Evolutionary conservation across 2,888 invertebrate genomes (phyloP), one percentile per base, ranked within the genome.

Genomic region (Cosmopolites sordidus): DNA sequence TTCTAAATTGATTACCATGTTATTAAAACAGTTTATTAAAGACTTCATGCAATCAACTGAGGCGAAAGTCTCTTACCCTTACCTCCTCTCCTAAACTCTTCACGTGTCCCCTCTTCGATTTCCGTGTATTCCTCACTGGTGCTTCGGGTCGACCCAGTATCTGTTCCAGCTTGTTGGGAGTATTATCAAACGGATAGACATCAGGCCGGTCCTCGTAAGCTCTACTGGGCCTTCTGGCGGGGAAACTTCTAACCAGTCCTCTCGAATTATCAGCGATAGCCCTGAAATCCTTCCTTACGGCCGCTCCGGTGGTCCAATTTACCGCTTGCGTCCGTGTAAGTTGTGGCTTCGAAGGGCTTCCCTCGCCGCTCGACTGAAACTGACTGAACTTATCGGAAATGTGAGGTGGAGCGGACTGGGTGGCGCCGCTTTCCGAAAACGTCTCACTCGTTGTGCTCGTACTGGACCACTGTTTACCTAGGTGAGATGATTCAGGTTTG

Each of bases 11-110:
- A n/a, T n/a, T 27, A 27, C 27, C 27, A 27, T 27, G 27, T 9
- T 27, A 5, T 6, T 27, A 27, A 27, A 27, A 27, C n/a, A n/a
- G n/a, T n/a, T n/a, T n/a, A n/a, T n/a, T n/a, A n/a, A n/a, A n/a
- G n/a, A n/a, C n/a, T n/a, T n/a, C n/a, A n/a, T n/a, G n/a, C n/a
- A n/a, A n/a, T n/a, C n/a, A n/a, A n/a, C n/a, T n/a, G n/a, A n/a
- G n/a, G n/a, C n/a, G n/a, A n/a, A n/a, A n/a, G n/a, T n/a, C n/a
- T n/a, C 5, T 33, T 33, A 5, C 33, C 33, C 44, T 40, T 45
- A 56, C 56, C 51, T 56, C 56, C 38, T 58, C 56, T 2, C 80
- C 82, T 48, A 76, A 66, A 66, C 76, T 77, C 43, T 70, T 68
- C 12, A 73, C 73, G 42, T 71, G 69, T 1, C 62, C 61, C 8